Conservation (phyloP, 2,113 vertebrate genomes). For the Clarias macrocephalus region DNA sequence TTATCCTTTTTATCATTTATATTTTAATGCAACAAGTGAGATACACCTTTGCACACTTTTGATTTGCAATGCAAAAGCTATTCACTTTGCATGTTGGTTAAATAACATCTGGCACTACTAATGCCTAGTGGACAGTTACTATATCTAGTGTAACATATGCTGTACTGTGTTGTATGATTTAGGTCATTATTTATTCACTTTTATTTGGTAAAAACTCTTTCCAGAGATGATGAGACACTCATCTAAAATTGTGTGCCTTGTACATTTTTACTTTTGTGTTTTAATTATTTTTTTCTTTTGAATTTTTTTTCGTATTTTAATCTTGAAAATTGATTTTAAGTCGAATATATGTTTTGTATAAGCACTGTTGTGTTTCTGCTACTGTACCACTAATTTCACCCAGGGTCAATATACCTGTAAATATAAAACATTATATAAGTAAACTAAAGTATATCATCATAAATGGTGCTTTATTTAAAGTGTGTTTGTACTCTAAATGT, state of each 20-base stretch:
- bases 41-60: background rate
- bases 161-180: background rate
- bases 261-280: background rate
- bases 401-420: background rate
- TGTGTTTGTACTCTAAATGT: background rate
- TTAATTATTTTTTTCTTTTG: background rate
- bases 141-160: background rate
- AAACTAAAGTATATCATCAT: background rate
- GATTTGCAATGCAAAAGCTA: too few species aligned
- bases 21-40: background rate
- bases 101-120: background rate
- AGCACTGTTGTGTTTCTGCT: background rate
- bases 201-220: background rate
- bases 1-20: background rate
- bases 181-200: background rate
- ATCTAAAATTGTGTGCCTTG: background rate
- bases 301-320: background rate
- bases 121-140: background rate
- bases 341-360: background rate
- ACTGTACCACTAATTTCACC: background rate
- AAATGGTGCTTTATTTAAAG: background rate
- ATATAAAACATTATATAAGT: background rate
- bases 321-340: background rate
- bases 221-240: background rate
- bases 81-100: background rate